A percentile compares a stretch with the other conserved stretches of the same genome.
Evolutionary conservation across 2,797 vertebrate genomes (phyloP).

Genomic region (Aulostomus chinensis): DNA sequence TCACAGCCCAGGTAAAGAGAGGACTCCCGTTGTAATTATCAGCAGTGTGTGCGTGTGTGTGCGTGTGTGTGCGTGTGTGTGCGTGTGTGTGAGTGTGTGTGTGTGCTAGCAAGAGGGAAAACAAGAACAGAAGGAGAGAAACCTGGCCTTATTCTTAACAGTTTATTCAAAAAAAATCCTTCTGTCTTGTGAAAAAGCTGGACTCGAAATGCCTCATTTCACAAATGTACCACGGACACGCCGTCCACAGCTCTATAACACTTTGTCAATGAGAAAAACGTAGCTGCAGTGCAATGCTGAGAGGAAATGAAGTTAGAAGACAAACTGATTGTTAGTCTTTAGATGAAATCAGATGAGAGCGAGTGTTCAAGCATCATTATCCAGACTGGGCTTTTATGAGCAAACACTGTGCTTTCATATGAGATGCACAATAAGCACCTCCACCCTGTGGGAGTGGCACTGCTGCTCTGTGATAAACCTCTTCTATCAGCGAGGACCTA

Average conservation of each 20-base stretch:
- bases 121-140: conserved; percentile 8
- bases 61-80: too few relatives aligned
- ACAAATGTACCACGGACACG: conserved; percentile 72
- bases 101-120: conserved; percentile 34
- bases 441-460: conserved; percentile 65
- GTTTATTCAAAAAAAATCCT: conserved; percentile 71
- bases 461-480: conserved; percentile 69
- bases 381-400: conserved; percentile 68
- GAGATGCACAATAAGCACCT: conserved; percentile 74
- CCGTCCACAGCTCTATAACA: conserved; percentile 64
- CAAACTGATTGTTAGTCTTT: conserved; percentile 73
- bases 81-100: too few relatives aligned
- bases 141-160: conserved; percentile 53
- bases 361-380: conserved; percentile 74
- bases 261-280: conserved; percentile 65
- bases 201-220: conserved; percentile 79
- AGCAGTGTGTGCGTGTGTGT: too few relatives aligned
- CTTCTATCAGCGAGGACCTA: conserved; percentile 63
- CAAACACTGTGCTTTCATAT: conserved; percentile 63
- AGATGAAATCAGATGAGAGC: conserved; percentile 73
- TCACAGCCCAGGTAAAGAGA: too few relatives aligned
- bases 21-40: too few relatives aligned
- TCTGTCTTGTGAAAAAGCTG: conserved; percentile 66
- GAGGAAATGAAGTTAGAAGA: conserved; percentile 74
- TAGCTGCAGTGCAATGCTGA: conserved; percentile 44